Evolutionary conservation across 1,140 invertebrate genomes (phyloP), one percentile per base, ranked within the genome.

Genomic region (Eriosoma lanigerum): DNA sequence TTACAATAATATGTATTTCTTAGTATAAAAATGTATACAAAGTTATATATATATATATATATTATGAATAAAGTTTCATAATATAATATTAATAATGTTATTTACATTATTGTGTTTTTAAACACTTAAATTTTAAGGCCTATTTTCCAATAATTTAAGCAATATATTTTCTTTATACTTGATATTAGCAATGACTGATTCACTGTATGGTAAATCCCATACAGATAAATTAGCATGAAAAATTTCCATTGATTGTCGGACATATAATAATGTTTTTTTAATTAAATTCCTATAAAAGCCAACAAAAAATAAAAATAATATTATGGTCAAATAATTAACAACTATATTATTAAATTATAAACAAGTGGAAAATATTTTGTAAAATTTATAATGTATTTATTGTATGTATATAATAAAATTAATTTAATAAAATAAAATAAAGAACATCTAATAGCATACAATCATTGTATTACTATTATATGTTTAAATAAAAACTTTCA

Each of bases 231-330:
- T 56, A 48, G 56, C 56, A 48, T 60, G 21, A 29, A 60, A 62
- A 46, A 78, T 78, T 26, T 62, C 17, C 44, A 26, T 62, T 19
- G 75, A 56, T 24, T 56, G 58, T 2, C 17, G 54, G 0, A 78
- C 38, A 12, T 19, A 60, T 26, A 1, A 4, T 26, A 78, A 78
- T 44, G 75, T 56, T 60, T 62, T 78, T 21, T 78, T 17, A 60
- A 78, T 60, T 62, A 60, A 78, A 78, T n/a, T 6, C 54, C 75
- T 78, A 48, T 4, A 58, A 62, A 78, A 38, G n/a, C 54, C 75
- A 62, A 48, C 8, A 58, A 62, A 78, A 38, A 44, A 38, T 8
- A 38, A 38, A 8, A 46, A 46, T 46, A 4, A 58, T 26, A 78
- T 12, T 44, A 9, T 46, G n/a, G 19, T 58, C 5, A 32, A 56